These are phyloP conservation scores for Styela plicata DNA, from an alignment of 23 tunicate genomes.

Conservation along the genomic window DNA sequence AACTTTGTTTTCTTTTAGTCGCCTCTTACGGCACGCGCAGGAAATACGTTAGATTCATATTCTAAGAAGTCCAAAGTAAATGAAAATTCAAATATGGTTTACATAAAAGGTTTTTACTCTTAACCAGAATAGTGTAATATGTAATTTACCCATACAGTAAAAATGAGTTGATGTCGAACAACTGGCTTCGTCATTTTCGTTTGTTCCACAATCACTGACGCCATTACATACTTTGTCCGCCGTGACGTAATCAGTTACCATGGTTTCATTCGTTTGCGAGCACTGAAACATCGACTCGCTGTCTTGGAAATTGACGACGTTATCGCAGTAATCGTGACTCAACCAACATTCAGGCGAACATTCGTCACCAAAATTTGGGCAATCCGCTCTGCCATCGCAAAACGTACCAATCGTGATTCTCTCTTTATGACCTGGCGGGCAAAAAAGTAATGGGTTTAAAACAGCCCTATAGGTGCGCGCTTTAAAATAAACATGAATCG, in stretches of 20 bases:
- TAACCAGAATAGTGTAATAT: too few species aligned
- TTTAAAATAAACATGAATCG: too few species aligned
- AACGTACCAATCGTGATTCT: neutral
- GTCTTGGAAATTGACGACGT: constrained; percentile 18
- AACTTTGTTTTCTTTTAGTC: too few species aligned
- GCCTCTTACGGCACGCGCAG: too few species aligned
- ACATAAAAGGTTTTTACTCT: too few species aligned
- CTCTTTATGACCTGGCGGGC: too few species aligned
- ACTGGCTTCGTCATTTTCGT: constrained; percentile 38
- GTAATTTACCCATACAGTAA: constrained; percentile 76
- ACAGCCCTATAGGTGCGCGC: too few species aligned
- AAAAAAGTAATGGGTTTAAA: too few species aligned
- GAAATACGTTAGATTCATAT: too few species aligned
- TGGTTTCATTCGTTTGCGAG: neutral
- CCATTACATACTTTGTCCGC: constrained; percentile 44
- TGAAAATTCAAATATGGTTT: too few species aligned
- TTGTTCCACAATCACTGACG: constrained; percentile 38
- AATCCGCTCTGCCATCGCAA: constrained; percentile 63
- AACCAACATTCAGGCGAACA: constrained; percentile 68
- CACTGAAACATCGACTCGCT: neutral
- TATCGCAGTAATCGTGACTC: constrained; percentile 37
- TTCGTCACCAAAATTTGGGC: constrained; percentile 74
- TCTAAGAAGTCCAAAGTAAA: too few species aligned
- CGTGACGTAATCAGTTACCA: neutral
- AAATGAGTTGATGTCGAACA: constrained; percentile 60